These are phyloP conservation scores for Agrochola lota DNA, from an alignment of 2,888 invertebrate species.

Conservation along the genomic window DNA sequence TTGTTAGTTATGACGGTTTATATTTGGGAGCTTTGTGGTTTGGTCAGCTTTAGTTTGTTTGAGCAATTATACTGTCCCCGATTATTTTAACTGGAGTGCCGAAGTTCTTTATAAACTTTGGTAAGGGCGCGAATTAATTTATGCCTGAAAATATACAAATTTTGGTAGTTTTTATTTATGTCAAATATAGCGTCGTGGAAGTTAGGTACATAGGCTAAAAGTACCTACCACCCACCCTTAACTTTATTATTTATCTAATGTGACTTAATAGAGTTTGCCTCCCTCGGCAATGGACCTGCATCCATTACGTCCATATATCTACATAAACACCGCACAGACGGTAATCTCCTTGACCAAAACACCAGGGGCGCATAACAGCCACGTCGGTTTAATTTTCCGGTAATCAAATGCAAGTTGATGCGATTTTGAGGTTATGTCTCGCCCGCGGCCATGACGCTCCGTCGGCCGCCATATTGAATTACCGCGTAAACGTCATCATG, in stretches of 20 bases:
- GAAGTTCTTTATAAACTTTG: slow-evolving; percentile 8
- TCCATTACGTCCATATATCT: slow-evolving; percentile 21
- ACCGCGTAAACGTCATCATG: slow-evolving; percentile 75
- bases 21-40: slow-evolving; percentile 38
- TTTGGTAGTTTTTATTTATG: not conserved
- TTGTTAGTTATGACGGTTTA: slow-evolving; percentile 42
- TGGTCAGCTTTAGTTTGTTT: slow-evolving; percentile 29
- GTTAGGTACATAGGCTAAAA: not conserved
- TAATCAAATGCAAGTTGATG: slow-evolving; percentile 82
- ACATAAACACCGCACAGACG: slow-evolving; percentile 29
- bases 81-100: not conserved
- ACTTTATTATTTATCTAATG: slow-evolving; percentile 32
- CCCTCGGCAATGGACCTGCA: slow-evolving; percentile 3
- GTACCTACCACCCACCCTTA: slow-evolving; percentile 1
- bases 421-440: slow-evolving; percentile 84
- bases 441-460: slow-evolving; percentile 77
- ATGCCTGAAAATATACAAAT: not conserved
- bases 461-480: slow-evolving; percentile 82
- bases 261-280: slow-evolving; percentile 32
- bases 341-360: slow-evolving; percentile 66
- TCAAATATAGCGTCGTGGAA: not conserved
- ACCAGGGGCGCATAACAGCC: slow-evolving; percentile 72
- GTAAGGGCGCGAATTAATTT: not conserved
- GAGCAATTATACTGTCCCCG: not conserved
- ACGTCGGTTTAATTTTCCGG: slow-evolving; percentile 81